Evolutionary conservation across 2,113 vertebrate genomes (phyloP).

Genomic region (Cinclus mexicanus): DNA sequence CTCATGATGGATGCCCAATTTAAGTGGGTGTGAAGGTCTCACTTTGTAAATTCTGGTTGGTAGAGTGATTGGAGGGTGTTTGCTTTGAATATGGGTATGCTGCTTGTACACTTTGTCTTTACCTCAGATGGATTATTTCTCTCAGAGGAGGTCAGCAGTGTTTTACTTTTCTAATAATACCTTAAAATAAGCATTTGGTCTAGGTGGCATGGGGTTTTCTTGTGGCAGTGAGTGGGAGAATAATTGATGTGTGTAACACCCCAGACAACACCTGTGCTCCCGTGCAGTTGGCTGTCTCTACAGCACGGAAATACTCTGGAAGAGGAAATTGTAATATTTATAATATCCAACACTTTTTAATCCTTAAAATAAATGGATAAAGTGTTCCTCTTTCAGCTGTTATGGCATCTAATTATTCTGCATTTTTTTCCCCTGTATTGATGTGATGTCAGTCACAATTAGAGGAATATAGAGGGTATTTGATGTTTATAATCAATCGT

Average conservation of each 20-base stretch:
- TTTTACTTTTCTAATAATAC: neutral
- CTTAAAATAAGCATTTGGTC: neutral
- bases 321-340: neutral
- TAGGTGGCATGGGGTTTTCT: neutral
- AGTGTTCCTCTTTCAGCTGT: neutral
- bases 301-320: neutral
- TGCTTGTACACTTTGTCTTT: neutral
- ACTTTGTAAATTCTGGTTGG: neutral
- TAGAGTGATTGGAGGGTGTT: neutral
- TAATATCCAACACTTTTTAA: neutral
- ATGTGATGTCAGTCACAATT: neutral
- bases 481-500: neutral
- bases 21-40: neutral
- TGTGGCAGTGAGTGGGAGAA: neutral
- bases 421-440: fast-evolving
- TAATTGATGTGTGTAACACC: neutral
- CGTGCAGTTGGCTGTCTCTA: neutral
- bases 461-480: neutral
- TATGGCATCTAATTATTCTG: neutral
- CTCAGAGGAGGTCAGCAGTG: neutral
- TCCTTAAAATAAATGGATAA: neutral
- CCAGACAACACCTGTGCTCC: neutral
- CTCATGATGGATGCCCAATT: neutral
- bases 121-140: neutral
- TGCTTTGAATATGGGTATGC: neutral